Conservation (phyloP, 2,888 invertebrate species). For the Apoderus coryli region DNA sequence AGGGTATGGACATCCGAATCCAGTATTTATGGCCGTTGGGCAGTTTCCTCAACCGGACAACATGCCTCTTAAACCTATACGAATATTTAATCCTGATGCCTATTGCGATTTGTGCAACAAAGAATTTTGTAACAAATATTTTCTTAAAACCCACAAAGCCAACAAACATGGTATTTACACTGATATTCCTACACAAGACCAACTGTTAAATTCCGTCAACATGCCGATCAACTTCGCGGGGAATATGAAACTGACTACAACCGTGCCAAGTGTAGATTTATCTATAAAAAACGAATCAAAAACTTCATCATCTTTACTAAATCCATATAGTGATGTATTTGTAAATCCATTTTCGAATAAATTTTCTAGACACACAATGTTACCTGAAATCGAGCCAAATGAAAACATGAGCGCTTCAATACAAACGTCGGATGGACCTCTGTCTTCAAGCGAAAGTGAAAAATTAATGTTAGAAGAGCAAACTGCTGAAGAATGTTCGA, state of each 20-base stretch:
- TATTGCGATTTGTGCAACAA: conserved; percentile 96
- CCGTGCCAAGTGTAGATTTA: conserved; percentile 27
- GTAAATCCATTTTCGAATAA: conserved; percentile 59
- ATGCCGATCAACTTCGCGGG: conserved; percentile 27
- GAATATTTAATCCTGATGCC: conserved; percentile 93
- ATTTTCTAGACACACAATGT: conserved; percentile 34
- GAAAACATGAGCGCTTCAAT: conserved; percentile 18
- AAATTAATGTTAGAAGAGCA: conserved; percentile 23
- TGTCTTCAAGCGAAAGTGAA: conserved; percentile 25
- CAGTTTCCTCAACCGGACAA: conserved; percentile 28
- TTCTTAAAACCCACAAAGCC: conserved; percentile 93
- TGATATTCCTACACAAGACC: conserved; percentile 25
- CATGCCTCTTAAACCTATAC: conserved; percentile 40
- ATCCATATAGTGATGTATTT: conserved; percentile 52
- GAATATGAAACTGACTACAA: conserved; percentile 27
- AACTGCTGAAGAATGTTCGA: conserved; percentile 26
- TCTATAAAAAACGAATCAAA: conserved; percentile 25
- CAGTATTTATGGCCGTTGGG: conserved; percentile 31
- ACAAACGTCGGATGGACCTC: conserved; percentile 23
- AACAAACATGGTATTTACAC: conserved; percentile 89
- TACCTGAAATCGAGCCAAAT: conserved; percentile 22
- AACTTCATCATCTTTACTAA: conserved; percentile 21
- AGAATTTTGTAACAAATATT: conserved; percentile 98
- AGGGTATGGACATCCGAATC: conserved; percentile 30
- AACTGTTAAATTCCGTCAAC: conserved; percentile 21